Evolutionary conservation across 2,113 vertebrate genomes (phyloP), one percentile per base, ranked within the genome.

Genomic region (Turnix velox): DNA sequence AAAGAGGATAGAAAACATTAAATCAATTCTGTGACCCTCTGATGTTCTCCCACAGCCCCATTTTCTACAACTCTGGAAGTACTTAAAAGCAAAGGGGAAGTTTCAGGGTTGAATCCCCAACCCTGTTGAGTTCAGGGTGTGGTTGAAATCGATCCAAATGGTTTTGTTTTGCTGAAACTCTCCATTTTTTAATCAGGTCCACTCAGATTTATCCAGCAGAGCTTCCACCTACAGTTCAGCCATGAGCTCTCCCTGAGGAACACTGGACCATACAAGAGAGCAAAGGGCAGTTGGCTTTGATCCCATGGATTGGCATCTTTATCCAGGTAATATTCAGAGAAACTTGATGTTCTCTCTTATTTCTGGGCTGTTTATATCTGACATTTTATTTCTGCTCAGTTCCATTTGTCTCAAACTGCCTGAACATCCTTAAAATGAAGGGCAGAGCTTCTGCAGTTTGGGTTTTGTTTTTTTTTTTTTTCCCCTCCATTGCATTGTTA

Each of bases 41-140:
- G 17, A 45, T 62, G 28, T 4, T 4, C 3, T 23, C n/a, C 67
- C 35, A 24, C 43, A 67, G 7, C 19, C 42, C 9, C 0, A 0
- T 84, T 74, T 82, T 40, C 55, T 24, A 18, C 1, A 3, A 15
- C 8, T 73, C 28, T 37, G 5, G 30, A 8, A 13, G 9, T 7
- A 22, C 14, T 22, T 28, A n/a, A 46, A 33, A 71, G n/a, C 51
- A 54, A 31, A 0, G 33, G 14, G 27, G 12, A 42, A 31, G 35
- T 45, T 76, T 51, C 33, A 40, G 40, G 33, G 33, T 37, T 49
- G 54, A 83, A 84, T 59, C 51, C 37, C 25, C 16, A 13, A 3
- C n/a, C 22, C 68, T 27, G 19, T 2, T 31, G 31, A 63, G 23
- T 14, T 66, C 49, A 48, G 35, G 24, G n/a, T 39, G 48, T 30